Base-by-base conservation (phyloP, 2,888 invertebrate species). In the Auanema freiburgensis region DNA sequence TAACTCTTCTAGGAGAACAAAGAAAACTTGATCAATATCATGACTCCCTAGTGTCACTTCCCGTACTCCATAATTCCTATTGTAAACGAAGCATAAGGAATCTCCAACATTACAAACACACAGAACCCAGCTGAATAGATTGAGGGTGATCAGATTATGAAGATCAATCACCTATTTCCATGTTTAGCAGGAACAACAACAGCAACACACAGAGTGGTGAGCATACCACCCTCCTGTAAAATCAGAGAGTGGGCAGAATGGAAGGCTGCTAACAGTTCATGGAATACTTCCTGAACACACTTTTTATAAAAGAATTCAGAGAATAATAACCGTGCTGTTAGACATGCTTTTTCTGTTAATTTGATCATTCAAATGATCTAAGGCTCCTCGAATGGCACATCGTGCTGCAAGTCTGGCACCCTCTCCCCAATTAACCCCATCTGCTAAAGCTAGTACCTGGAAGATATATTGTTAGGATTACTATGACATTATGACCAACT, bases 381-480 rank as follows among this genome's bases (percentile, higher is more conserved):
- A 87, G 78, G 91, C 90, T 25, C 92, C 92, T 79, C 92, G 91
- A 16, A 92, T 88, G 0, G 92, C 92, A 63, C 91, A 91, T 51
- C 82, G 50, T 2, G 77, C 77, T 18, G 77, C 77, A 51, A 74
- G 61, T 58, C 76, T 56, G 1, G 92, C 91, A 79, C 91, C 91
- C 83, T 91, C 90, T 84, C 92, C 92, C 92, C 92, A 93, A 85
- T 93, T 92, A 1, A 92, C 92, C 24, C 92, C 92, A 86, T 92
- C 92, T 2, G 92, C 92, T 63, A 93, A 87, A 14, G 90, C 90
- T 84, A 92, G 86, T 63, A 92, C 87, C 59, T 69, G 54, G 8
- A 62, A 57, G 10, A 56, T 33, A 53, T 10, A 6, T 6, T 5
- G 3, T 46, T 46, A 52, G 52, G 11, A 23, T 23, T 6, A 21